Conservation (phyloP, 2,888 invertebrate species). For the Catocala nupta region DNA sequence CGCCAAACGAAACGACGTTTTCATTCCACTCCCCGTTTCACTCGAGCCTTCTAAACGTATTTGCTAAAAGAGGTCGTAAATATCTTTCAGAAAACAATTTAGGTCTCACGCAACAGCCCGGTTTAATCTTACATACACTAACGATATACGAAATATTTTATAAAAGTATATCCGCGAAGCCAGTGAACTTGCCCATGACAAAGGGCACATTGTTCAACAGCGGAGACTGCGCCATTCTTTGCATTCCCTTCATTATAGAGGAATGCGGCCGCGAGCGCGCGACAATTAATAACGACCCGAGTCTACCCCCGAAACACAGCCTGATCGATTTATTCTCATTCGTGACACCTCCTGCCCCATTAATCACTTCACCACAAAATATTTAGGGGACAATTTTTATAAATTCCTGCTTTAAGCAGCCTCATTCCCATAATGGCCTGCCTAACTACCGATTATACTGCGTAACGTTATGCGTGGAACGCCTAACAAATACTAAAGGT, state of each 20-base stretch:
- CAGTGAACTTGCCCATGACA: constrained; percentile 47
- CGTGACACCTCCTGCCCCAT: constrained; percentile 46
- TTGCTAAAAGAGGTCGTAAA: constrained; percentile 26
- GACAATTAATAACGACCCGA: constrained; percentile 57
- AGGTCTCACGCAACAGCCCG: constrained; percentile 15
- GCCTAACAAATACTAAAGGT: constrained; percentile 31
- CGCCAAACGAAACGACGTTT: neutral
- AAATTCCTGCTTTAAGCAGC: constrained; percentile 35
- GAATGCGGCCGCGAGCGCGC: constrained; percentile 50
- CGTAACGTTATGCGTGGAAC: constrained; percentile 29
- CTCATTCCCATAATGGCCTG: constrained; percentile 39
- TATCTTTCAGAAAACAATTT: constrained; percentile 35
- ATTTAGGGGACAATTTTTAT: constrained; percentile 49
- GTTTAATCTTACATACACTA: constrained; percentile 23
- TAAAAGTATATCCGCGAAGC: constrained; percentile 13
- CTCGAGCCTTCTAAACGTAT: neutral
- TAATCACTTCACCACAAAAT: constrained; percentile 51
- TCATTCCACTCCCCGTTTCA: too few species aligned
- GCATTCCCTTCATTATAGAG: constrained; percentile 55
- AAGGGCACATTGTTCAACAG: constrained; percentile 47
- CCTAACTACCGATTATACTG: constrained; percentile 40
- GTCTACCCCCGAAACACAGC: constrained; percentile 40
- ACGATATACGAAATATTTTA: constrained; percentile 28
- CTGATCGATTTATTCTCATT: constrained; percentile 55
- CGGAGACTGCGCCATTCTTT: constrained; percentile 54